Percentiles rank a stretch among this genome's conserved stretches.
Conservation (phyloP, 92 coral and sea anemone species). For the Muricea muricata region DNA sequence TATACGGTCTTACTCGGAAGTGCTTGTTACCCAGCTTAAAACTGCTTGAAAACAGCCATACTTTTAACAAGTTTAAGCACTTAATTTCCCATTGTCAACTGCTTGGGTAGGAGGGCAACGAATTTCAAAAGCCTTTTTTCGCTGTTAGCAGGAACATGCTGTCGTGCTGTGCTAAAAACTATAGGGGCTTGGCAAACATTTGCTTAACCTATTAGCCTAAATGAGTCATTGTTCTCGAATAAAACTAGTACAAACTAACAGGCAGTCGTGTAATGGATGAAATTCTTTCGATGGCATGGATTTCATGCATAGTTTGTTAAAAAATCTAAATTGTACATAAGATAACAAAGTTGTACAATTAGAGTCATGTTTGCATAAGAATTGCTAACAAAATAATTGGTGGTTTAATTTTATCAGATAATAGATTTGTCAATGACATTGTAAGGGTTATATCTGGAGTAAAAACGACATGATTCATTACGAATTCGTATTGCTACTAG, state of each 20-base stretch:
- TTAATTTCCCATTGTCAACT: background rate
- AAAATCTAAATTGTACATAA: background rate
- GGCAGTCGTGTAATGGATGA: no score
- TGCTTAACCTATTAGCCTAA: constrained; percentile 22
- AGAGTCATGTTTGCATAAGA: background rate
- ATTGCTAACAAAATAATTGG: background rate
- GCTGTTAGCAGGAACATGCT: background rate
- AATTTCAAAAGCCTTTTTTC: background rate
- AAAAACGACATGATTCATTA: no score
- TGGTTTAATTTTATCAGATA: background rate
- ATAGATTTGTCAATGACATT: background rate
- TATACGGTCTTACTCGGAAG: background rate
- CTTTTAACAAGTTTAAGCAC: background rate
- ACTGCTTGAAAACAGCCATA: background rate
- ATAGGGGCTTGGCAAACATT: constrained; percentile 4
- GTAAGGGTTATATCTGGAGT: background rate
- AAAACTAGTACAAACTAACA: no score
- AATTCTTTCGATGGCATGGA: no score
- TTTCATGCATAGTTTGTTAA: no score
- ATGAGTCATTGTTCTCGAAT: background rate
- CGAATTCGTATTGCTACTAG: no score
- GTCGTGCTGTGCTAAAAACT: background rate
- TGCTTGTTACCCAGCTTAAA: background rate
- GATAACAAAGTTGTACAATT: background rate
- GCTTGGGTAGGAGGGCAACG: background rate